Percentiles rank a stretch among this genome's conserved stretches.
These are phyloP conservation scores for Cetonia aurata DNA, from an alignment of 2,888 invertebrate genomes.

Conservation along the genomic window DNA sequence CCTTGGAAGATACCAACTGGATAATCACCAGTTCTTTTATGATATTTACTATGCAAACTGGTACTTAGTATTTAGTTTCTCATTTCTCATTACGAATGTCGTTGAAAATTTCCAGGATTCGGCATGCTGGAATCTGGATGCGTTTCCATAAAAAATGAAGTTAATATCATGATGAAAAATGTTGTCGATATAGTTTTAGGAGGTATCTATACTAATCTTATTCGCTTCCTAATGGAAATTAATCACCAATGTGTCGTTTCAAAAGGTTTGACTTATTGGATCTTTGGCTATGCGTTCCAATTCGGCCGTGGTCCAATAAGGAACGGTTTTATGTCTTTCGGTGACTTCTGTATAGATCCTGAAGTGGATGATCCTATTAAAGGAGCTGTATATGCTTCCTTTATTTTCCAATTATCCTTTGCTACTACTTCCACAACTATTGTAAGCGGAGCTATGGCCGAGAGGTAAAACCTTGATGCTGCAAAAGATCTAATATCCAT, in stretches of 20 bases:
- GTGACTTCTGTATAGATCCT: slow-evolving; percentile 87
- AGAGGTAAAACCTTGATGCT: slow-evolving; percentile 72
- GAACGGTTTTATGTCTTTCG: slow-evolving; percentile 86
- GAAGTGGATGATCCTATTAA: slow-evolving; percentile 79
- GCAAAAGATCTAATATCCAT: no score
- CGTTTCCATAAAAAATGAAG: slow-evolving; percentile 93
- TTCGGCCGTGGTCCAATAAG: slow-evolving; percentile 82
- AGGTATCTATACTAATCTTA: slow-evolving; percentile 66
- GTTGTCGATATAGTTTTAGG: slow-evolving; percentile 93
- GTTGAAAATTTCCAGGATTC: slow-evolving; percentile 75
- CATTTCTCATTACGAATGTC: not conserved
- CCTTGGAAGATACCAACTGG: slow-evolving; percentile 84
- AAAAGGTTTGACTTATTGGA: slow-evolving; percentile 89
- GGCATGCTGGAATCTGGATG: slow-evolving; percentile 95
- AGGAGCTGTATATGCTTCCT: slow-evolving; percentile 89
- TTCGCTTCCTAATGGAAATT: not conserved
- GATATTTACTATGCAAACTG: slow-evolving; percentile 95
- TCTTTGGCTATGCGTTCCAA: slow-evolving; percentile 93
- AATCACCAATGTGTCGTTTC: not conserved
- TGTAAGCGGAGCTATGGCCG: slow-evolving; percentile 95
- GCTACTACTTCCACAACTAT: slow-evolving; percentile 93
- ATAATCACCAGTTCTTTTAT: slow-evolving; percentile 90
- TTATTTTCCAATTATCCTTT: slow-evolving; percentile 91
- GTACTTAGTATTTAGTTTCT: slow-evolving; percentile 64
- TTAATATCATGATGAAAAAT: slow-evolving; percentile 98